Conservation (phyloP, 2,113 vertebrate species). For the Callionymus lyra region DNA sequence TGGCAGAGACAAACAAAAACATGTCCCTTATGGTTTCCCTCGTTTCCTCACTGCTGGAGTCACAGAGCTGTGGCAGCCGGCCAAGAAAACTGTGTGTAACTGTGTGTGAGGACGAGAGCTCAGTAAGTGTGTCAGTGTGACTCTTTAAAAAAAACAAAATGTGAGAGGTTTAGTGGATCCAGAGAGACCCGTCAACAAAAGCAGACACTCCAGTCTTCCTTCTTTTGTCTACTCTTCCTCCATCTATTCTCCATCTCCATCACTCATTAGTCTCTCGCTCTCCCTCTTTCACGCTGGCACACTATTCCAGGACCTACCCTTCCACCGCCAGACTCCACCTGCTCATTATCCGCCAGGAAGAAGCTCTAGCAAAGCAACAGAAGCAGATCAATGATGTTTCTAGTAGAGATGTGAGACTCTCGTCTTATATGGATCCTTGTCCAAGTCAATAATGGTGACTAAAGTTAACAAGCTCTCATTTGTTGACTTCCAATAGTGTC, state of each 20-base stretch:
- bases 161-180: constrained; percentile 49
- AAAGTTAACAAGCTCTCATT: too few species aligned
- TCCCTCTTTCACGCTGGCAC: constrained; percentile 3
- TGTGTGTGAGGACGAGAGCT: constrained; percentile 12
- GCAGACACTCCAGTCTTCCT: constrained; percentile 24
- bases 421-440: too few species aligned
- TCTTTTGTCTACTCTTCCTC: constrained; percentile 18
- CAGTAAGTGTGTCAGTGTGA: constrained; percentile 61
- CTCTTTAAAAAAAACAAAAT: constrained; percentile 46
- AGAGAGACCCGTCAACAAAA: constrained; percentile 33
- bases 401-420: too few species aligned
- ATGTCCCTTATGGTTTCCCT: constrained; percentile 14
- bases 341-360: constrained; percentile 32
- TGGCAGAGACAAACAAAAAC: constrained; percentile 9
- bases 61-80: constrained; percentile 30
- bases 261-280: constrained; percentile 28
- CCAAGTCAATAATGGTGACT: too few species aligned
- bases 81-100: constrained; percentile 23
- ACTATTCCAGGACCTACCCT: too few species aligned
- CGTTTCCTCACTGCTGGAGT: constrained; percentile 27
- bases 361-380: neutral
- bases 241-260: constrained; percentile 23
- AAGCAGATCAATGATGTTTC: too few species aligned
- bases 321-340: constrained; percentile 15
- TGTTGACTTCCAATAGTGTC: too few species aligned